Base-by-base conservation (phyloP, 2,113 vertebrate genomes). In the Eonycteris spelaea region DNA sequence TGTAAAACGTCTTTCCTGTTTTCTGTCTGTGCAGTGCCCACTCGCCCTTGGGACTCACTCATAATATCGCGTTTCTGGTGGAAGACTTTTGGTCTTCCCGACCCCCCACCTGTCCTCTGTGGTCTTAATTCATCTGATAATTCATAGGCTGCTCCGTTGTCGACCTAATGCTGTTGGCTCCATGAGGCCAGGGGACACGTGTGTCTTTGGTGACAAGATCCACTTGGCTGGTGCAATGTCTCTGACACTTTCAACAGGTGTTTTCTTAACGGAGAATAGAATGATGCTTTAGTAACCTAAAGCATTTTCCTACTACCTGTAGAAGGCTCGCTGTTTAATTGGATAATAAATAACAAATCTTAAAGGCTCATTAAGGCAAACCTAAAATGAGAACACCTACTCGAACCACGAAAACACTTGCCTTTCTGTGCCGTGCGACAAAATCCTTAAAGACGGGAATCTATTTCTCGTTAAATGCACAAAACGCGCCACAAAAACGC, bases 151-250 rank as follows among this genome's bases (percentile, higher is more conserved):
- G 13, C 12, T 24, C 24, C 68, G 53, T 22, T 35, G 61, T 43
- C 5, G 2, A n/a, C 48, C 14, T 30, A 21, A 30, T 0, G 3
- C 7, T 21, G 51, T 5, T 40, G 5, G 71, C 38, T 48, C 38
- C 91, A 6, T 1, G 33, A 68, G 33, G 51, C 51, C 38, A 24
- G 38, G 24, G 14, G 11, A 61, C 18, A 12, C 12, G 59, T 7
- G 21, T 11, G 19, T n/a, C 43, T 55, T 74, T 48, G 22, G 38
- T 6, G 7, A 59, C 16, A 48, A 8, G 7, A 45, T n/a, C 22
- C 35, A n/a, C 35, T 7, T 40, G 38, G 18, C 24, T 33, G 6
- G 16, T 8, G 61, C 43, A 13, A 9, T 10, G 2, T 48, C 71
- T 35, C 6, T 18, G 2, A 43, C 9, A 6, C 22, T 68, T 67